Evolutionary conservation across 2,888 invertebrate species (phyloP).

Genomic region (Cactoblastis cactorum): DNA sequence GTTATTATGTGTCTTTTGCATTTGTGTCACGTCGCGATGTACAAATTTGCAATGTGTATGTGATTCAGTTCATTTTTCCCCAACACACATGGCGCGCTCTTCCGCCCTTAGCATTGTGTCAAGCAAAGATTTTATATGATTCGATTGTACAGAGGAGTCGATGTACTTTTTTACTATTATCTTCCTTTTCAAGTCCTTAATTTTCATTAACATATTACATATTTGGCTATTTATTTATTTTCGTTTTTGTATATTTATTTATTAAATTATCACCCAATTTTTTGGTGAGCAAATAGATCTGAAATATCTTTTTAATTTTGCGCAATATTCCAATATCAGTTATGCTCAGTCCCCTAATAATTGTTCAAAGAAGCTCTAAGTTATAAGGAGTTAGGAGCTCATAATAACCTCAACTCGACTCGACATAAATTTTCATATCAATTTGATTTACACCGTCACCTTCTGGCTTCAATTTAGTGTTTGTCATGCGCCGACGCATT

Average conservation of each 20-base stretch:
- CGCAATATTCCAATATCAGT: no score
- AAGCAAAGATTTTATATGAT: neutral
- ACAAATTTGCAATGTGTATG: conserved; percentile 12
- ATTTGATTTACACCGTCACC: neutral
- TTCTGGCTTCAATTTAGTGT: conserved; percentile 36
- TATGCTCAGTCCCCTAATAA: no score
- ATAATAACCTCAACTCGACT: neutral
- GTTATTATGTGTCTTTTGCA: neutral
- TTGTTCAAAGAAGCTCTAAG: neutral
- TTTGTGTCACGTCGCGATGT: neutral
- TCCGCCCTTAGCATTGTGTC: conserved; percentile 51
- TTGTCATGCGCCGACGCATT: conserved; percentile 62
- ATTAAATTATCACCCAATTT: no score
- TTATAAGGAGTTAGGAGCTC: neutral
- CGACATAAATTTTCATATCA: neutral
- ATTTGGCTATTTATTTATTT: no score
- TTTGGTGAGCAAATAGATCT: no score
- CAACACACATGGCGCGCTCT: conserved; percentile 46
- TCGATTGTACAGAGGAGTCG: neutral
- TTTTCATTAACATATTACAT: neutral
- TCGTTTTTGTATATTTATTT: no score
- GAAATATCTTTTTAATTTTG: neutral
- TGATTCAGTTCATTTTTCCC: conserved; percentile 44
- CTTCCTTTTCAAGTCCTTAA: neutral
- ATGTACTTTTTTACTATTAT: neutral